Evolutionary conservation across 2,888 invertebrate species (phyloP), one percentile per base, ranked within the genome.

Genomic region (Eurytoma adleriae): DNA sequence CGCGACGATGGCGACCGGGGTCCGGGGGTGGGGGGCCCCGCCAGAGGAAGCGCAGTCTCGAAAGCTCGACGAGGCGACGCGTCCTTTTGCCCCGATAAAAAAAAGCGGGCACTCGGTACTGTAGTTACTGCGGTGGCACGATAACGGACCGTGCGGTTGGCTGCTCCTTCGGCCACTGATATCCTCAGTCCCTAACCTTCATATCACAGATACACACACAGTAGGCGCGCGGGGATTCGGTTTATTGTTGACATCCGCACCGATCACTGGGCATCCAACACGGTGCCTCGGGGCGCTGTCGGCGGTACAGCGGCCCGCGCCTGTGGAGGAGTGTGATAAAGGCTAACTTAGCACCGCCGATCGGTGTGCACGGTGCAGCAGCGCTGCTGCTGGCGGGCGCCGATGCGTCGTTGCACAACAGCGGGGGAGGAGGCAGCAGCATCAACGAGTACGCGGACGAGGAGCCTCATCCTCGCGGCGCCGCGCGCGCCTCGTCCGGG

Each of bases 1-100:
- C 61, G 80, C 72, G 75, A 69, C 50, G 30, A 67, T 72, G 71
- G 69, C 71, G 66, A 20, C 40, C 61, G 57, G 62, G 71, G 71
- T 27, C 24, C 14, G 61, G 62, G 61, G 76, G 69, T 20, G 75
- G 12, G 48, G 52, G 14, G 24, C 16, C 16, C 40, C 12, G 12
- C 40, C 54, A n/a, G 54, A 54, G 64, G n/a, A 62, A 52, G 20
- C 16, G n/a, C n/a, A 40, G 40, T 30, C 73, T 14, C 40, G 16
- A 16, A 40, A 40, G 40, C 40, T 40, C 40, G 24, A 24, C 40
- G 40, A 40, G 24, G 24, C 24, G 24, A 2, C 24, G 40, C 40
- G 40, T 40, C 40, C 40, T 7, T 40, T 40, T 10, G 40, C 40
- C 10, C 7, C 40, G 40, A 40, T 40, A 40, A 40, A 40, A 10